Evolutionary conservation across 2,113 vertebrate species (phyloP).

Genomic region (Trichomycterus rosablanca): DNA sequence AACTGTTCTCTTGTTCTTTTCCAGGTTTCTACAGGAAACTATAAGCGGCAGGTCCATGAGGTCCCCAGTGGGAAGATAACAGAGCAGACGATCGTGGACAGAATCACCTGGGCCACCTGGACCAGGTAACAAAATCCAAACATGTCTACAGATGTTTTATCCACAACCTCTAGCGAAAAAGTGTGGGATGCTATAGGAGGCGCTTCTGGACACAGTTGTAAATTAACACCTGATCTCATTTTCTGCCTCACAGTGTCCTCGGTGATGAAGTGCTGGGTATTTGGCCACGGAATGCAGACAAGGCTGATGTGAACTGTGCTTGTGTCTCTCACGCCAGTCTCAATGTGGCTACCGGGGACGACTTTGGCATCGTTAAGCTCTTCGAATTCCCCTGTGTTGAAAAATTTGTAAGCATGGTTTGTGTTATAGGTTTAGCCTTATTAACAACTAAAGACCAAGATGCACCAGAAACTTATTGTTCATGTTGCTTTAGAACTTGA

Average conservation of each 20-base stretch:
- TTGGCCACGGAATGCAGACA: constrained; percentile 91
- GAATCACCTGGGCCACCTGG: constrained; percentile 97
- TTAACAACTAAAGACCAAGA: too few species aligned
- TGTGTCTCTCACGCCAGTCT: constrained; percentile 87
- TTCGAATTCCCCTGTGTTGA: constrained; percentile 94
- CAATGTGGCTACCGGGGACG: constrained; percentile 86
- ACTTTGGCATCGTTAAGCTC: constrained; percentile 94
- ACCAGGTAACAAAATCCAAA: constrained; percentile 75
- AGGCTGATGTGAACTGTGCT: constrained; percentile 89
- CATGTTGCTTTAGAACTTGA: too few species aligned
- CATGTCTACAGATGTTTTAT: not conserved
- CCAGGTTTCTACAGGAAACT: constrained; percentile 89
- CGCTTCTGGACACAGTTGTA: too few species aligned
- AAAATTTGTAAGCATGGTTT: constrained; percentile 80
- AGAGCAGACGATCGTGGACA: constrained; percentile 73
- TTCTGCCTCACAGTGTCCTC: constrained; percentile 71
- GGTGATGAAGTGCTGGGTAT: constrained; percentile 92
- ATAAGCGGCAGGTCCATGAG: constrained; percentile 87
- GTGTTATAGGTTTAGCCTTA: not conserved
- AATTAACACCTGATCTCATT: not conserved
- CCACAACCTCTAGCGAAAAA: too few species aligned
- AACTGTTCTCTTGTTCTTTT: too few species aligned
- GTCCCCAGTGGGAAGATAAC: constrained; percentile 86
- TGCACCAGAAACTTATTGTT: too few species aligned
- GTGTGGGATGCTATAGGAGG: too few species aligned